Conservation (phyloP, 2,113 vertebrate genomes). For the Rhabdomys dilectus region DNA sequence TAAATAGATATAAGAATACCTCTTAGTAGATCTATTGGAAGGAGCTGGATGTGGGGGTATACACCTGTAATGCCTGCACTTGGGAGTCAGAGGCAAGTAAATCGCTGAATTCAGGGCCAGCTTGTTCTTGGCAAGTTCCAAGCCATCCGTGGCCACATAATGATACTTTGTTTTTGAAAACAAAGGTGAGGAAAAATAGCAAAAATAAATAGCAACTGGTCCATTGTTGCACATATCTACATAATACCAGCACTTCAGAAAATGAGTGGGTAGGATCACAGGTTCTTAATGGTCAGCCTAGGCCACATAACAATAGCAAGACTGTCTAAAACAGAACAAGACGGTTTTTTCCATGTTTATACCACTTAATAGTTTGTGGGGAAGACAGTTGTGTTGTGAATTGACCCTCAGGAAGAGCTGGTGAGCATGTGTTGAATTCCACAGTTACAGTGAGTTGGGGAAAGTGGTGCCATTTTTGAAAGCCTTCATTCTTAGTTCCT, state of each 20-base stretch:
- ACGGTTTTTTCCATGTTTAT: background rate
- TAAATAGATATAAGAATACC: conserved; percentile 33
- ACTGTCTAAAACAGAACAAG: background rate
- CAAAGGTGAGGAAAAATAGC: background rate
- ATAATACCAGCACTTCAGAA: background rate
- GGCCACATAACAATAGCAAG: too few relatives aligned
- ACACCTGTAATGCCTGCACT: background rate
- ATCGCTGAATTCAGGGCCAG: background rate
- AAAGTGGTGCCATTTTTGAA: background rate
- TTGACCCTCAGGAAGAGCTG: background rate
- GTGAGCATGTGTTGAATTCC: background rate
- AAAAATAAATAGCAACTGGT: background rate
- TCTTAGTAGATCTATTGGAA: background rate
- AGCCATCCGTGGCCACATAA: background rate
- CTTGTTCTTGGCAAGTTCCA: background rate
- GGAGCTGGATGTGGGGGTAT: background rate
- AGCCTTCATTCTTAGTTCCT: background rate
- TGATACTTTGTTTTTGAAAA: background rate
- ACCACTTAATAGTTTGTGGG: background rate
- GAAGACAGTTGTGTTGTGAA: background rate
- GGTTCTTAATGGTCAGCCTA: background rate
- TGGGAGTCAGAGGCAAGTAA: background rate
- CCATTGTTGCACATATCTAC: background rate
- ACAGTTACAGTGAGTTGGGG: background rate
- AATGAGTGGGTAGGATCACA: background rate